These are phyloP conservation scores for Ceratoteleas bidentatus DNA, from an alignment of 1,140 invertebrate species.

Conservation along the genomic window DNA sequence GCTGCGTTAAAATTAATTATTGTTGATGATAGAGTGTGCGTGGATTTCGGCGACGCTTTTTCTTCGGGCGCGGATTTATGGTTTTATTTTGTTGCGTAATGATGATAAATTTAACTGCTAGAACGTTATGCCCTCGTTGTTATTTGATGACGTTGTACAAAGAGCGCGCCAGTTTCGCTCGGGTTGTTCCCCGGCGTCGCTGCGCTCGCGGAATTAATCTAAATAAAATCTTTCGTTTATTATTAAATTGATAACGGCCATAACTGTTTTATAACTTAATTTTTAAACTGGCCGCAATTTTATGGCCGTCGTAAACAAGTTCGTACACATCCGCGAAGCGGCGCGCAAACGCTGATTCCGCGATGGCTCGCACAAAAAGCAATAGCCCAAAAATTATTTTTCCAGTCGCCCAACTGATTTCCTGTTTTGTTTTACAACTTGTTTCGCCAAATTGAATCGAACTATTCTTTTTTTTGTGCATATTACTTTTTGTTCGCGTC, in stretches of 20 bases:
- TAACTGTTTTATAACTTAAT: constrained; percentile 49
- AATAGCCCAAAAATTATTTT: not conserved
- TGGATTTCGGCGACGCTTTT: constrained; percentile 43
- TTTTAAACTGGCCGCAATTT: constrained; percentile 40
- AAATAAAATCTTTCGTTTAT: constrained; percentile 49
- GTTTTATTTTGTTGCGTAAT: constrained; percentile 45
- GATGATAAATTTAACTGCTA: constrained; percentile 44
- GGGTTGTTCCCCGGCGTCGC: no score
- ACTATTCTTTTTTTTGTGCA: not conserved
- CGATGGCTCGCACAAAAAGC: constrained; percentile 1
- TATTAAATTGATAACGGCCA: constrained; percentile 47
- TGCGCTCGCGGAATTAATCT: constrained; percentile 28
- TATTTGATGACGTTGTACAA: constrained; percentile 37
- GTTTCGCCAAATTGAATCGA: not conserved
- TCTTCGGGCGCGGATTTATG: constrained; percentile 33
- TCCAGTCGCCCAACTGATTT: not conserved
- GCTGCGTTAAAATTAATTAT: constrained; percentile 51
- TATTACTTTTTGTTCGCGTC: not conserved
- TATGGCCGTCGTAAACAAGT: constrained; percentile 45
- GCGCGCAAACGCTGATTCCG: constrained; percentile 20
- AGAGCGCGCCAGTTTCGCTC: constrained; percentile 9
- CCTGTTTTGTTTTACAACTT: not conserved
- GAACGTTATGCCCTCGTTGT: constrained; percentile 29
- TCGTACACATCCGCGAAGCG: constrained; percentile 18
- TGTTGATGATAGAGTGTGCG: constrained; percentile 49